Conservation (phyloP, 2,797 vertebrate species). For the Oophaga sylvatica region DNA sequence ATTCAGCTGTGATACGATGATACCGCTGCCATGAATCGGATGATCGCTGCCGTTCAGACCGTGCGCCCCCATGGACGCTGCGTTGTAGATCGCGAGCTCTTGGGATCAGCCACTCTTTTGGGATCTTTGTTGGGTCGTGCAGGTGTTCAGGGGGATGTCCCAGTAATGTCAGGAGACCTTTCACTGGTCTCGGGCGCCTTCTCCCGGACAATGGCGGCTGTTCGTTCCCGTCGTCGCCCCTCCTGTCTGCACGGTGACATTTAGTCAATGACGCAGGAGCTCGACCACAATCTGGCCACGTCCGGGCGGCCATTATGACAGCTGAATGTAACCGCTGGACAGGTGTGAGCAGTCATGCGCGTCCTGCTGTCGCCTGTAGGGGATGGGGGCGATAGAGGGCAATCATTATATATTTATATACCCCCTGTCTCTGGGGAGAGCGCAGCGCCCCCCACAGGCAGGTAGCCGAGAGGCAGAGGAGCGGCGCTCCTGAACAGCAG, state of each 20-base stretch:
- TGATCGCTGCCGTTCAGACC: too few relatives aligned
- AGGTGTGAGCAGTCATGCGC: neutral
- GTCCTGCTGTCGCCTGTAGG: too few relatives aligned
- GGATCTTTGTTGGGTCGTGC: too few relatives aligned
- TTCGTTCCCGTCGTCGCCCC: too few relatives aligned
- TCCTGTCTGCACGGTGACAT: neutral
- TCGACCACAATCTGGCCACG: neutral
- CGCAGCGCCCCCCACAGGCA: too few relatives aligned
- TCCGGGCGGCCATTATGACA: neutral
- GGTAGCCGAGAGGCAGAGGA: too few relatives aligned
- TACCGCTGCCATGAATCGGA: too few relatives aligned
- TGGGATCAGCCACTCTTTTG: neutral
- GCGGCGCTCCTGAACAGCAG: too few relatives aligned
- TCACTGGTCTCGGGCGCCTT: neutral
- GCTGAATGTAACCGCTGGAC: neutral
- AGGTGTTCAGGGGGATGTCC: neutral
- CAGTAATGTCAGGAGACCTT: neutral
- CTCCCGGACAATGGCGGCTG: neutral
- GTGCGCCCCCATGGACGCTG: neutral
- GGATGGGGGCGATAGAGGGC: too few relatives aligned
- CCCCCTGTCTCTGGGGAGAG: too few relatives aligned
- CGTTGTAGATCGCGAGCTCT: neutral
- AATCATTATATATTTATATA: too few relatives aligned
- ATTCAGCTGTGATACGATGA: too few relatives aligned
- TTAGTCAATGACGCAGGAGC: neutral